These are phyloP conservation scores for Tetramorium parvispinum DNA, from an alignment of 1,140 invertebrate genomes.

Conservation along the genomic window DNA sequence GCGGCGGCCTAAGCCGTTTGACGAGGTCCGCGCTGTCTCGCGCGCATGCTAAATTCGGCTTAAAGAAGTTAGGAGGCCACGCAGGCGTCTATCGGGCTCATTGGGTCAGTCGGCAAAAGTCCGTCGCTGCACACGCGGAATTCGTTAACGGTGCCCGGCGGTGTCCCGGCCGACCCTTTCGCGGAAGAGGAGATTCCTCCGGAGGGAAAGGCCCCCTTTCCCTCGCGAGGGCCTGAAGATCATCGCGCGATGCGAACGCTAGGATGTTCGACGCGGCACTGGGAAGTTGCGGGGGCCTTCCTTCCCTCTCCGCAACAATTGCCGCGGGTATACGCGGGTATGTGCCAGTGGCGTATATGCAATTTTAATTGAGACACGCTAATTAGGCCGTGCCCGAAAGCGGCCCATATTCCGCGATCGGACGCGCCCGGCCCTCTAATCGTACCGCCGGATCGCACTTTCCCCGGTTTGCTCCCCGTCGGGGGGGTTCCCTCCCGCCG, in stretches of 20 bases:
- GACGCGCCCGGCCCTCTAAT: not conserved
- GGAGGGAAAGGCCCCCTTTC: not conserved
- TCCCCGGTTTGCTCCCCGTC: too few relatives aligned
- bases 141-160: conserved; percentile 72
- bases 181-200: not conserved
- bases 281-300: conserved; percentile 75
- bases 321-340: conserved; percentile 75
- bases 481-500: not conserved
- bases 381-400: conserved; percentile 68
- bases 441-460: not conserved
- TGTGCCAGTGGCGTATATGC: conserved; percentile 81
- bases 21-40: conserved; percentile 17
- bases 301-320: conserved; percentile 83
- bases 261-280: conserved; percentile 84
- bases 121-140: conserved; percentile 62
- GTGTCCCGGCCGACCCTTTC: not conserved
- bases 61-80: conserved; percentile 79
- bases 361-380: conserved; percentile 79
- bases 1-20: conserved; percentile 37
- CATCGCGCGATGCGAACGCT: conserved; percentile 74
- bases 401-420: conserved; percentile 21
- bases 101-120: conserved; percentile 80
- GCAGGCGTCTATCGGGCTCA: conserved; percentile 78
- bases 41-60: conserved; percentile 71
- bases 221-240: not conserved